These are phyloP conservation scores for Hyles vespertilio DNA, from an alignment of 1,140 invertebrate species.

Conservation along the genomic window DNA sequence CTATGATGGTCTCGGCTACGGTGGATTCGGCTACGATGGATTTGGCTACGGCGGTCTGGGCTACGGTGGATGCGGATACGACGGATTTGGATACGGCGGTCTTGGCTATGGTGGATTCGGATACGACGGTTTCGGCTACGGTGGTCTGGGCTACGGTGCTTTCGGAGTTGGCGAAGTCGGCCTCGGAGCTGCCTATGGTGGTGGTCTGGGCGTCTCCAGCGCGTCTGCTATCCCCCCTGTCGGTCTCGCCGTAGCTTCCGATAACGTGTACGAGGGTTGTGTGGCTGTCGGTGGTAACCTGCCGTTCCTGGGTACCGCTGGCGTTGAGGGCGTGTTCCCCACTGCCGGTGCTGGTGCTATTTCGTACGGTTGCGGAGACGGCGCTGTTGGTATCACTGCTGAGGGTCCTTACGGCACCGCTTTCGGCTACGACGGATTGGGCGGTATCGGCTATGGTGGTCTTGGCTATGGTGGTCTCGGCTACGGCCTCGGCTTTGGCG, in stretches of 20 bases:
- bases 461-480: background rate
- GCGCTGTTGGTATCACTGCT: background rate
- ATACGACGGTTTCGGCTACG: constrained; percentile 19
- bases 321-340: constrained; percentile 28
- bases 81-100: constrained; percentile 14
- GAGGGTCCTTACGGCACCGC: background rate
- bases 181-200: constrained; percentile 15
- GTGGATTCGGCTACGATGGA: background rate
- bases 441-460: background rate
- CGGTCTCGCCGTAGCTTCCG: constrained; percentile 3
- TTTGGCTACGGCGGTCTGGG: constrained; percentile 20
- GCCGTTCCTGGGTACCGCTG: constrained; percentile 13
- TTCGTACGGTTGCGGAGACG: constrained; percentile 11
- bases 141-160: constrained; percentile 3
- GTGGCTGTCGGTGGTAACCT: constrained; percentile 12
- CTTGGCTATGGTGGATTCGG: constrained; percentile 6
- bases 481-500: constrained; percentile 2
- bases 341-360: constrained; percentile 30
- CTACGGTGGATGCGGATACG: background rate
- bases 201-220: constrained; percentile 18
- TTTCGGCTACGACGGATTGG: background rate
- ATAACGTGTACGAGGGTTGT: constrained; percentile 8
- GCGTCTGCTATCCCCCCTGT: constrained; percentile 3
- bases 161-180: background rate
- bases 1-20: background rate